Base-by-base conservation (phyloP, 2,797 vertebrate species). In the Brachyalestes nurse region DNA sequence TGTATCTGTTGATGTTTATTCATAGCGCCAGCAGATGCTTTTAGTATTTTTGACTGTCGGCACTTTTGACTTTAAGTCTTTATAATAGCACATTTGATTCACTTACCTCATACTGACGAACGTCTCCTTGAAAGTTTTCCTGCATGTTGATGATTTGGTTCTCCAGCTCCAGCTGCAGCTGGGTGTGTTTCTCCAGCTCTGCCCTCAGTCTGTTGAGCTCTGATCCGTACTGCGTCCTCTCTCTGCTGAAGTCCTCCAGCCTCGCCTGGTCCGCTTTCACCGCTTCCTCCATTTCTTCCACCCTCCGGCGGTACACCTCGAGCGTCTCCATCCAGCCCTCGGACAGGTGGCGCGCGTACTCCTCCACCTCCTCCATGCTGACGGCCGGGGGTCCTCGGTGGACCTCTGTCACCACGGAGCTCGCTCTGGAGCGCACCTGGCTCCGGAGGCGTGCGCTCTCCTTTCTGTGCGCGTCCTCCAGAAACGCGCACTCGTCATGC, bases 51-150 rank as follows among this genome's bases (percentile, higher is more conserved):
- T 8, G 7, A 45, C 7, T 45, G 25, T 25, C 0, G 12, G 1
- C 1, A 60, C 57, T 25, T 21, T 21, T n/a, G 57, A 21, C 58
- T 9, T 60, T 9, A 12, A 21, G 53, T 9, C 55, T 49, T 60
- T 57, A 70, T 23, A 38, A 25, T 12, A 25, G 2, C 6, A 16
- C 40, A 21, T 45, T 42, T 45, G 7, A 12, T 45, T 45, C 2
- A 79, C 84, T 84, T 61, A 99, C 98, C 97, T 97, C 95, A 81
- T 95, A 95, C 69, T 97, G 93, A 67, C 87, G 82, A 13, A 92
- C 45, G 73, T 97, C 95, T 84, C 86, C 83, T 7, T 84, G 90
- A 82, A 92, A 95, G 75, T 85, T 92, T 4, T 97, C 94, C 82
- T 94, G 94, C 94, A 96, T 87, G 64, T 89, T 90, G 71, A 92